A percentile compares a stretch with the other conserved stretches of the same genome.
These are phyloP conservation scores for Indicator indicator DNA, from an alignment of 2,113 vertebrate genomes.

Conservation along the genomic window DNA sequence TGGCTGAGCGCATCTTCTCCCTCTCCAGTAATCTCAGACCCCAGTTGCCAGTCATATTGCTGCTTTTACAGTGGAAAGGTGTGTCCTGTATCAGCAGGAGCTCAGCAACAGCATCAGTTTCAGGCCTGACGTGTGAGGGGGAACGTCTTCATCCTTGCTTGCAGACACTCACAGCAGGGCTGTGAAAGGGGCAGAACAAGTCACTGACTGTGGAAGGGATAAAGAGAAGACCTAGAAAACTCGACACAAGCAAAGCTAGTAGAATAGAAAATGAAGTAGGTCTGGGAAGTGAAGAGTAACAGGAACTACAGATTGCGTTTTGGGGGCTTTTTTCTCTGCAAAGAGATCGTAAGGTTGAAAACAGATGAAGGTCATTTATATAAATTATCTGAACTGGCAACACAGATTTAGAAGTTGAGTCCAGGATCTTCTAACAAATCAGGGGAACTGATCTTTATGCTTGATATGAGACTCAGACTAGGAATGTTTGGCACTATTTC, in stretches of 20 bases:
- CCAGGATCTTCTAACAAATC: constrained; percentile 5
- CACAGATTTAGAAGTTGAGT: background rate
- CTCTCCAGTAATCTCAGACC: background rate
- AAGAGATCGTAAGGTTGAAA: background rate
- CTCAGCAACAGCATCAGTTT: background rate
- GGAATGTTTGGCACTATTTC: background rate
- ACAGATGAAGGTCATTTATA: background rate
- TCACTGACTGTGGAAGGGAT: background rate
- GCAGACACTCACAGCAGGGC: background rate
- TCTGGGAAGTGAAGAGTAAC: background rate
- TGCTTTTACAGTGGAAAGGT: background rate
- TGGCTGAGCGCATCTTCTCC: background rate
- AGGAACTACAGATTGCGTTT: background rate
- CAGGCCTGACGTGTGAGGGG: background rate
- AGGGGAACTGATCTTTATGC: background rate
- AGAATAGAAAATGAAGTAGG: background rate
- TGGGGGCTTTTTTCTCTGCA: background rate
- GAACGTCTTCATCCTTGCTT: background rate
- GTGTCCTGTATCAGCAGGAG: background rate
- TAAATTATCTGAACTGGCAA: background rate
- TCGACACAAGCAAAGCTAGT: background rate
- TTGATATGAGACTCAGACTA: background rate
- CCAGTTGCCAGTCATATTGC: background rate
- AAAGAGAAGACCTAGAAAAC: background rate
- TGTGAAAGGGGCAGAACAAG: background rate